A percentile compares a stretch with the other conserved stretches of the same genome.
These are phyloP conservation scores for Scaptomyza hsui DNA, from an alignment of 1,140 invertebrate species.

Conservation along the genomic window DNA sequence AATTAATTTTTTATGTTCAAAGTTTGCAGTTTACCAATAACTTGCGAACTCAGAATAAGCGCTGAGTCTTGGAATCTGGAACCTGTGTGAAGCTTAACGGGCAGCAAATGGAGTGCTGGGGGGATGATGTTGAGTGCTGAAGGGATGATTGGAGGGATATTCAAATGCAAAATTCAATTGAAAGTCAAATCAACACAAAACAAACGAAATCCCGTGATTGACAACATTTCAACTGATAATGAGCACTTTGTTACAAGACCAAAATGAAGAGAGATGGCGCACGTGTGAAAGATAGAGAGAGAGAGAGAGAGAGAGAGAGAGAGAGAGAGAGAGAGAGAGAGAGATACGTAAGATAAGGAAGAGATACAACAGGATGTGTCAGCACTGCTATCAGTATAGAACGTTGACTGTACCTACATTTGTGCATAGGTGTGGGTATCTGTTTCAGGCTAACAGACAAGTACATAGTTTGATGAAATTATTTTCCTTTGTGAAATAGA, in stretches of 20 bases:
- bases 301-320: background rate
- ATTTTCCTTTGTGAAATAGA: slow-evolving; percentile 34
- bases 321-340: background rate
- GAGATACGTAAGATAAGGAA: slow-evolving; percentile 4
- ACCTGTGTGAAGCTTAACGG: slow-evolving; percentile 49
- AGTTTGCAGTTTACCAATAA: slow-evolving; percentile 74
- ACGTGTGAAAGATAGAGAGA: background rate
- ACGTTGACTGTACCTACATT: slow-evolving; percentile 7
- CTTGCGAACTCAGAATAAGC: slow-evolving; percentile 66
- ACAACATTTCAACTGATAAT: slow-evolving; percentile 79
- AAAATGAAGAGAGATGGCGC: background rate
- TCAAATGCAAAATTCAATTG: slow-evolving; percentile 79
- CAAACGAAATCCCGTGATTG: slow-evolving; percentile 77
- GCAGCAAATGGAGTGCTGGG: background rate
- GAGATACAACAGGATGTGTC: slow-evolving; percentile 27
- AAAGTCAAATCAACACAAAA: slow-evolving; percentile 79
- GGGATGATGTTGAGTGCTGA: background rate
- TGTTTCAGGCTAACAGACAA: slow-evolving; percentile 3
- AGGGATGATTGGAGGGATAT: slow-evolving; percentile 51
- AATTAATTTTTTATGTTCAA: slow-evolving; percentile 81
- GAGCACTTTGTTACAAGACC: slow-evolving; percentile 53
- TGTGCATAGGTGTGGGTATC: background rate
- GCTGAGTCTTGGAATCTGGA: slow-evolving; percentile 40
- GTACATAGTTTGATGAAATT: slow-evolving; percentile 57
- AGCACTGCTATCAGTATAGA: slow-evolving; percentile 43